Evolutionary conservation across 2,797 vertebrate species (phyloP).

Genomic region (Eutrigla gurnardus): DNA sequence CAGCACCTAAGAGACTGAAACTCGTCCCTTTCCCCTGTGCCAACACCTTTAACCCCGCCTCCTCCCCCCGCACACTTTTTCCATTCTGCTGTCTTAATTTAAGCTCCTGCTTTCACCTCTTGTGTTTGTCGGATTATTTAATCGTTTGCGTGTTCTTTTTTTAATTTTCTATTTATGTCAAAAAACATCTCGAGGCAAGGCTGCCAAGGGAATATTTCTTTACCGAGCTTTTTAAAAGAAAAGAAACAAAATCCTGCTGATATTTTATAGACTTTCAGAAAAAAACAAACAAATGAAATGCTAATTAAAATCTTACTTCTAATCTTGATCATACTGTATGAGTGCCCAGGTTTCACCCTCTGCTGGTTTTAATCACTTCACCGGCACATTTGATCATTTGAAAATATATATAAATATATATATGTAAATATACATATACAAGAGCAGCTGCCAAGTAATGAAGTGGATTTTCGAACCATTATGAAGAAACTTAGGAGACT

Average conservation of each 20-base stretch:
- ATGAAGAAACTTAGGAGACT: slow-evolving; percentile 27
- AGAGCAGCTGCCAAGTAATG: slow-evolving; percentile 46
- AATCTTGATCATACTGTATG: slow-evolving; percentile 60
- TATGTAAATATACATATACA: not conserved
- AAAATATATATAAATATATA: slow-evolving; percentile 15
- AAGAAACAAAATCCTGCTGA: slow-evolving; percentile 68
- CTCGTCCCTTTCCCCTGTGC: slow-evolving; percentile 53
- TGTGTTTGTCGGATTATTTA: slow-evolving; percentile 70
- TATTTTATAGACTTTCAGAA: slow-evolving; percentile 75
- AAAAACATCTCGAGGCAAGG: slow-evolving; percentile 62
- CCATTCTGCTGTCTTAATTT: slow-evolving; percentile 74
- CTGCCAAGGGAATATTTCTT: slow-evolving; percentile 71
- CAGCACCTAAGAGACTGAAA: slow-evolving; percentile 69
- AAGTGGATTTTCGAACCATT: slow-evolving; percentile 40
- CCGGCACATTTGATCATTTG: slow-evolving; percentile 61
- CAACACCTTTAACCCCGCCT: slow-evolving; percentile 68
- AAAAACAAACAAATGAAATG: slow-evolving; percentile 60
- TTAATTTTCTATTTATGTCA: slow-evolving; percentile 78
- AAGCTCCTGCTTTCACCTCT: slow-evolving; percentile 60
- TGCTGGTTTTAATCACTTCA: slow-evolving; percentile 49
- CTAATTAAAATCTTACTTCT: slow-evolving; percentile 62
- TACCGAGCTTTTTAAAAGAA: slow-evolving; percentile 73
- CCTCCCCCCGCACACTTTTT: slow-evolving; percentile 26
- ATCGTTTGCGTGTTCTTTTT: slow-evolving; percentile 64
- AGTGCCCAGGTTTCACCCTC: slow-evolving; percentile 47